These are phyloP conservation scores for Hylaeus anthracinus DNA, from an alignment of 1,140 invertebrate genomes.

Conservation along the genomic window DNA sequence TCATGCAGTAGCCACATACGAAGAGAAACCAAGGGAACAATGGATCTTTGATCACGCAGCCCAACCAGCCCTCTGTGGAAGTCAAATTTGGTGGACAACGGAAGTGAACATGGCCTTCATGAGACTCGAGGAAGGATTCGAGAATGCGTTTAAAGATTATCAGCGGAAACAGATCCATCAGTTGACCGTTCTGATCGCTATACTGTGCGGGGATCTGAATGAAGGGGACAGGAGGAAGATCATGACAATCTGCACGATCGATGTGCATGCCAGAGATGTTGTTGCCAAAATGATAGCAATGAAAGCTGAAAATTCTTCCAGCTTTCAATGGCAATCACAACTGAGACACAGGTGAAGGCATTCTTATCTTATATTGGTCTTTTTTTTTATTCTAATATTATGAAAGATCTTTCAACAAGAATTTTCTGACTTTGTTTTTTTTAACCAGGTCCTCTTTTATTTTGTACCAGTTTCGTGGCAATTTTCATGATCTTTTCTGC, in stretches of 20 bases:
- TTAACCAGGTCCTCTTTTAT: too few relatives aligned
- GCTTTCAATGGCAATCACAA: constrained; percentile 97
- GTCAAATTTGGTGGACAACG: constrained; percentile 92
- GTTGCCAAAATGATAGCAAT: constrained; percentile 86
- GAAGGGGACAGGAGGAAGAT: constrained; percentile 90
- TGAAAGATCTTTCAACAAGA: too few relatives aligned
- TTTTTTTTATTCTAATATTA: too few relatives aligned
- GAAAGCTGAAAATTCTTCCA: constrained; percentile 84
- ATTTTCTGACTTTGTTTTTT: too few relatives aligned
- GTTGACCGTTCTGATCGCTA: constrained; percentile 90
- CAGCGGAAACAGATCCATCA: constrained; percentile 87
- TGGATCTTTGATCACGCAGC: constrained; percentile 95
- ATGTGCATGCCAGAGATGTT: constrained; percentile 95
- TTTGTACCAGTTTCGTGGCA: too few relatives aligned
- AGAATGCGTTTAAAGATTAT: constrained; percentile 84
- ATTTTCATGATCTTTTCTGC: too few relatives aligned
- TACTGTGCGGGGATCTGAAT: constrained; percentile 90
- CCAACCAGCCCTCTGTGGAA: constrained; percentile 92
- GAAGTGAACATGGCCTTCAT: constrained; percentile 92
- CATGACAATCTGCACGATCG: constrained; percentile 94
- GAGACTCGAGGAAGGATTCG: constrained; percentile 91
- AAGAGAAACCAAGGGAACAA: constrained; percentile 93
- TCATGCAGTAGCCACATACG: constrained; percentile 91
- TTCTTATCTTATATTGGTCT: too few relatives aligned
- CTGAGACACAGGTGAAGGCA: constrained; percentile 88